Evolutionary conservation across 2,797 vertebrate genomes (phyloP).

Genomic region (Siniperca scherzeri): DNA sequence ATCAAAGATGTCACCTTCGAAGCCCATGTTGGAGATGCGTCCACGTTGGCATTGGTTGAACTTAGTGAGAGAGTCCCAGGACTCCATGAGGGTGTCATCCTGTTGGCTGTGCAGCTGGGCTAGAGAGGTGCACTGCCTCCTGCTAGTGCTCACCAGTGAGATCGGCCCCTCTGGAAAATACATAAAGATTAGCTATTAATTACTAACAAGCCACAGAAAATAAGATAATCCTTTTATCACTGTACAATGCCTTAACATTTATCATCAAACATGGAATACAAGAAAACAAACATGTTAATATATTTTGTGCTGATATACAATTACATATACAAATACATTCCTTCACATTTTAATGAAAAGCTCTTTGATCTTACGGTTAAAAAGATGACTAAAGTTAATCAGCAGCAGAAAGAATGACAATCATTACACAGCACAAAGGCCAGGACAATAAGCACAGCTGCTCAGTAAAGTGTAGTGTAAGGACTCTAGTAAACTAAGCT

Average conservation of each 20-base stretch:
- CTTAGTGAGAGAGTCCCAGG: conserved; percentile 93
- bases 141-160: conserved; percentile 48
- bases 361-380: no score
- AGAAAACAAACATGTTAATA: background rate
- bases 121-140: conserved; percentile 65
- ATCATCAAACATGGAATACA: background rate
- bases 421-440: no score
- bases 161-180: conserved; percentile 83
- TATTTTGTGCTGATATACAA: background rate
- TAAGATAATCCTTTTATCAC: background rate
- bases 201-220: conserved; percentile 7
- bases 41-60: conserved; percentile 95
- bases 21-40: conserved; percentile 92
- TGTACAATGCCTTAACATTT: background rate
- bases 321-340: no score
- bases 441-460: no score
- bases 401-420: no score
- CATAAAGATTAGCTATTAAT: conserved; percentile 20
- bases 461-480: no score
- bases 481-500: no score
- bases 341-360: no score
- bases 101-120: conserved; percentile 84
- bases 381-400: no score
- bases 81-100: conserved; percentile 91
- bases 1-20: conserved; percentile 94